A percentile compares a stretch with the other conserved stretches of the same genome.
Evolutionary conservation across 2,113 vertebrate species (phyloP).

Genomic region (Eubucco bourcierii): DNA sequence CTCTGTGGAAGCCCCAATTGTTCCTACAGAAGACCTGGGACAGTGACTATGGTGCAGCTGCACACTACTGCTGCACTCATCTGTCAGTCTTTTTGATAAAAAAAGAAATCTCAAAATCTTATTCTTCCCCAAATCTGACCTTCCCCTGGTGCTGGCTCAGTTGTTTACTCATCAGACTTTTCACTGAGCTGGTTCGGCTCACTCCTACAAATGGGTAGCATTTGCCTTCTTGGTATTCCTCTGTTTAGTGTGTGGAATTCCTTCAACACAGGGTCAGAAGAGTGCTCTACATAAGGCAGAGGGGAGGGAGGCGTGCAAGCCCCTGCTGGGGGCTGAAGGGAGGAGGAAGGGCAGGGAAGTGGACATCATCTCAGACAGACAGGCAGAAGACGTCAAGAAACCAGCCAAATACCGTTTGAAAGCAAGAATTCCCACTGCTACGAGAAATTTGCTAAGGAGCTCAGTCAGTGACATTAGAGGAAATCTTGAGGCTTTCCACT

Average conservation of each 20-base stretch:
- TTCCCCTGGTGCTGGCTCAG: background rate
- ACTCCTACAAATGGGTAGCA: background rate
- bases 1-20: background rate
- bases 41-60: background rate
- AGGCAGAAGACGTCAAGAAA: background rate
- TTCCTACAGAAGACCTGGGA: background rate
- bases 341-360: background rate
- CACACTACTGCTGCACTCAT: background rate
- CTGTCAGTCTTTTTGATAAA: background rate
- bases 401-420: background rate
- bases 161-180: background rate
- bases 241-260: background rate
- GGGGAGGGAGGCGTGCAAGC: background rate
- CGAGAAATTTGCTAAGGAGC: background rate
- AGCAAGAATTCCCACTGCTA: background rate
- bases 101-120: background rate
- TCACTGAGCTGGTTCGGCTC: background rate
- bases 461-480: constrained; percentile 23
- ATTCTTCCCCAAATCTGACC: background rate
- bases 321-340: background rate
- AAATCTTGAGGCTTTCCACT: constrained; percentile 23
- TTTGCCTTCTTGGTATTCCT: background rate
- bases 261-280: background rate
- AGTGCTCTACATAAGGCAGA: background rate
- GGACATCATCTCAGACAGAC: background rate